These are phyloP conservation scores for Enteromius mattozi DNA, from an alignment of 2,797 vertebrate genomes.

Conservation along the genomic window DNA sequence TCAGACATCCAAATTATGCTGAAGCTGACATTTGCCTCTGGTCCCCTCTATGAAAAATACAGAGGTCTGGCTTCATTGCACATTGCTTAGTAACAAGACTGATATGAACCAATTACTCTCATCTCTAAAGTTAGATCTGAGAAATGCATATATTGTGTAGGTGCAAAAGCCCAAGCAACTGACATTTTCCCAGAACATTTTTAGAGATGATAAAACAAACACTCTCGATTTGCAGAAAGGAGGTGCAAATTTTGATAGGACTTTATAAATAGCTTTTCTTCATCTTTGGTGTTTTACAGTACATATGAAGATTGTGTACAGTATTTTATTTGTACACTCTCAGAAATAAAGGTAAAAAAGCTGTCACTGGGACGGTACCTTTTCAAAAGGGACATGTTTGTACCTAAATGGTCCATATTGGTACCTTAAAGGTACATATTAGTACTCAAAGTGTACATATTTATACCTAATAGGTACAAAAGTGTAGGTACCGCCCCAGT, in stretches of 20 bases:
- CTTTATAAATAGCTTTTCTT: conserved; percentile 17
- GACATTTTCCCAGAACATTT: conserved; percentile 3
- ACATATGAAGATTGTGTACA: background rate
- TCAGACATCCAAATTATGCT: conserved; percentile 30
- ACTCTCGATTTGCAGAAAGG: conserved; percentile 19
- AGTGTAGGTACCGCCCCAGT: too few relatives aligned
- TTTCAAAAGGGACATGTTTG: too few relatives aligned
- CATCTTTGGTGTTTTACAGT: background rate
- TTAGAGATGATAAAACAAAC: conserved; percentile 33
- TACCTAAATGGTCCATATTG: too few relatives aligned
- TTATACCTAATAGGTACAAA: too few relatives aligned
- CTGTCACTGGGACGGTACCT: too few relatives aligned
- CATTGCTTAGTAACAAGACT: conserved; percentile 35
- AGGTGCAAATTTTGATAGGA: background rate
- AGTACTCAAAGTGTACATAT: too few relatives aligned
- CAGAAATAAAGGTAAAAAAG: too few relatives aligned
- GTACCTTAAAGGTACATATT: too few relatives aligned
- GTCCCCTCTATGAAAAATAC: background rate
- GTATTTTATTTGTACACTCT: background rate
- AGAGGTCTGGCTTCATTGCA: conserved; percentile 8
- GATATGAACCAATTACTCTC: conserved; percentile 28
- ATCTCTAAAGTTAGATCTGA: conserved; percentile 34
- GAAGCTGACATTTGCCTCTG: conserved; percentile 34
- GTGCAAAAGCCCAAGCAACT: conserved; percentile 29
- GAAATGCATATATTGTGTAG: conserved; percentile 37